These are phyloP conservation scores for Acrossocheilus wenchowensis DNA, from an alignment of 2,797 vertebrate genomes.

Conservation along the genomic window DNA sequence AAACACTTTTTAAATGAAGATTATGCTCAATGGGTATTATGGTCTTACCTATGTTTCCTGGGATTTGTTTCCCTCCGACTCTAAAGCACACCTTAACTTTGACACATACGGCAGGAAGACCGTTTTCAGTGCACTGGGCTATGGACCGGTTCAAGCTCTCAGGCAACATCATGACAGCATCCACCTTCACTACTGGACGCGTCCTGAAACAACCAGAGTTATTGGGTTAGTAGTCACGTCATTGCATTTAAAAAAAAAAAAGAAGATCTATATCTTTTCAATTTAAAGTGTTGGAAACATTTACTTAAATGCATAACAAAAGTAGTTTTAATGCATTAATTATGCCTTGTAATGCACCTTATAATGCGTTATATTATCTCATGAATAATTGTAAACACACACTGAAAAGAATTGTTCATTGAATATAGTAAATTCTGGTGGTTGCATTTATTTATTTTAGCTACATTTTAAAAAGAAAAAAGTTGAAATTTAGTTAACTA, in stretches of 20 bases:
- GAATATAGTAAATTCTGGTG: too few relatives aligned
- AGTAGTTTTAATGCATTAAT: neutral
- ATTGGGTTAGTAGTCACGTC: neutral
- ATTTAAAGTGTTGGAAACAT: neutral
- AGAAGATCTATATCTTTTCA: neutral
- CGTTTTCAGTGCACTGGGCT: slow-evolving; percentile 81
- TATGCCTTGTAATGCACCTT: neutral
- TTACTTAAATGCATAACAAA: neutral
- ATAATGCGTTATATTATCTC: neutral
- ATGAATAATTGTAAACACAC: neutral
- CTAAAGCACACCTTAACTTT: slow-evolving; percentile 87
- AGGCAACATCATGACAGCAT: slow-evolving; percentile 83
- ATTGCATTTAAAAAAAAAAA: too few relatives aligned
- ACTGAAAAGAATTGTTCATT: too few relatives aligned
- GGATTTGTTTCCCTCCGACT: slow-evolving; percentile 82
- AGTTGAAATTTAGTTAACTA: too few relatives aligned
- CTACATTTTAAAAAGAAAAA: too few relatives aligned
- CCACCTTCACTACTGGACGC: slow-evolving; percentile 88
- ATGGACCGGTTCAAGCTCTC: slow-evolving; percentile 82
- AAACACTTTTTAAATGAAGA: neutral
- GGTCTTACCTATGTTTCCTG: slow-evolving; percentile 83
- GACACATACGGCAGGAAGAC: slow-evolving; percentile 82
- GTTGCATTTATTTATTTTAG: too few relatives aligned
- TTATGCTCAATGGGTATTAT: neutral
- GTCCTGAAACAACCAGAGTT: slow-evolving; percentile 77